Evolutionary conservation across 2,888 invertebrate genomes (phyloP).

Genomic region (Melanostoma mellinum): DNA sequence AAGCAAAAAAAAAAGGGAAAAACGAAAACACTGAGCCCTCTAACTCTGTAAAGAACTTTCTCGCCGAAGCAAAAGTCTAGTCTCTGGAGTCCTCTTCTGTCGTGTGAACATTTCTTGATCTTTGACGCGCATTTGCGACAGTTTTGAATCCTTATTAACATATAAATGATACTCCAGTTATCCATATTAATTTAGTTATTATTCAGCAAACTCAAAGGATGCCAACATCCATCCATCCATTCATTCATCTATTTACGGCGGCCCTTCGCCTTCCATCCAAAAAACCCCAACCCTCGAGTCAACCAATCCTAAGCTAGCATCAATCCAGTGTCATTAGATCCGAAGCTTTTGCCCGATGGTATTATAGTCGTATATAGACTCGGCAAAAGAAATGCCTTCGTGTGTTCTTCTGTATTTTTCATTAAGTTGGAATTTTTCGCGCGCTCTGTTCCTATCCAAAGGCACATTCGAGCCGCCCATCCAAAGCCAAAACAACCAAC

Average conservation of each 20-base stretch:
- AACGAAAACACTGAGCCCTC: no score
- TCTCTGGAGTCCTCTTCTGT: conserved; percentile 61
- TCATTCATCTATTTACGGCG: conserved; percentile 43
- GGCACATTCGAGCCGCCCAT: conserved; percentile 44
- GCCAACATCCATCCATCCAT: conserved; percentile 57
- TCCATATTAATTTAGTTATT: conserved; percentile 75
- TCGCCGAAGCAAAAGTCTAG: conserved; percentile 5
- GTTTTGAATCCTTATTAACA: conserved; percentile 74
- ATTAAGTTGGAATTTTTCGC: conserved; percentile 70
- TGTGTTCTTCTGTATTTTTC: conserved; percentile 60
- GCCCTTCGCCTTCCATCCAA: conserved; percentile 14
- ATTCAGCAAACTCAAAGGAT: conserved; percentile 70
- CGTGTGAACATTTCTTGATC: conserved; percentile 66
- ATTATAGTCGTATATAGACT: background rate
- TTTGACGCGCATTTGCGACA: conserved; percentile 70
- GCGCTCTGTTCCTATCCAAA: conserved; percentile 45
- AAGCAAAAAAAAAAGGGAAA: conserved; percentile 7
- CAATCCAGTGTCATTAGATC: conserved; percentile 70
- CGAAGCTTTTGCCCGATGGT: conserved; percentile 48
- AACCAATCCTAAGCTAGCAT: conserved; percentile 65
- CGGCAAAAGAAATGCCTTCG: conserved; percentile 46
- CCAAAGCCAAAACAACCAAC: conserved; percentile 20
- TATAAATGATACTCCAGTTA: conserved; percentile 75
- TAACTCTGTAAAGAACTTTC: conserved; percentile 8
- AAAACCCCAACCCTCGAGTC: conserved; percentile 28